Base-by-base conservation (phyloP, 1,140 invertebrate species). In the Drosophila erecta region DNA sequence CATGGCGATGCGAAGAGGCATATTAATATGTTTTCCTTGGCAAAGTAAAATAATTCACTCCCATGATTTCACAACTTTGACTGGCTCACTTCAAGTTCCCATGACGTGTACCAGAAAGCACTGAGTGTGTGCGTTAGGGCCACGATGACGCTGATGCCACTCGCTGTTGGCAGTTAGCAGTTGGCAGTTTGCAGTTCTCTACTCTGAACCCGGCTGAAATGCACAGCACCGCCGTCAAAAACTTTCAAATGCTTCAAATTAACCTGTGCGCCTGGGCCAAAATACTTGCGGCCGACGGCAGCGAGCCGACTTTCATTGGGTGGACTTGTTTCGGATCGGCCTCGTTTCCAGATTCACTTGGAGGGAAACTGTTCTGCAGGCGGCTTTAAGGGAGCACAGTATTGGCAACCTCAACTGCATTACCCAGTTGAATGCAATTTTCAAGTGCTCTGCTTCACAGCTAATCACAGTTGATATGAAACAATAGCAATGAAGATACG, bases 41-140 rank as follows among this genome's bases (percentile, higher is more conserved):
- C 79, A 89, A 89, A 89, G 84, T 87, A 79, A 87, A 80, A 76
- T 79, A 87, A 76, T 87, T 76, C 79, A 79, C 83, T 87, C 83
- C 79, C 84, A 87, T 87, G 84, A 79, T 89, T 89, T 83, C 72
- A 56, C 84, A 89, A 87, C 67, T 64, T 80, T 62, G 24, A 49
- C 57, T 51, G 46, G 40, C 59, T 57, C 51, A 50, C 81, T 78
- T 62, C 71, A 79, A 87, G 79, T 86, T 86, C 83, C 83, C 83
- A 86, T 86, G 78, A 79, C 83, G 81, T 87, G 81, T 86, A 83
- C 65, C 75, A 79, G 61, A 72, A 58, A 60, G 38, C 56, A 20
- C 44, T 15, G 60, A 43, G 12, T 60, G 49, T 61, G 54, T 67
- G 59, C 50, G 55, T 27, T 57, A 58, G 51, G 69, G 69, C 74